Evolutionary conservation across 2,888 invertebrate genomes (phyloP).

Genomic region (Rhorus exstirpatorius): DNA sequence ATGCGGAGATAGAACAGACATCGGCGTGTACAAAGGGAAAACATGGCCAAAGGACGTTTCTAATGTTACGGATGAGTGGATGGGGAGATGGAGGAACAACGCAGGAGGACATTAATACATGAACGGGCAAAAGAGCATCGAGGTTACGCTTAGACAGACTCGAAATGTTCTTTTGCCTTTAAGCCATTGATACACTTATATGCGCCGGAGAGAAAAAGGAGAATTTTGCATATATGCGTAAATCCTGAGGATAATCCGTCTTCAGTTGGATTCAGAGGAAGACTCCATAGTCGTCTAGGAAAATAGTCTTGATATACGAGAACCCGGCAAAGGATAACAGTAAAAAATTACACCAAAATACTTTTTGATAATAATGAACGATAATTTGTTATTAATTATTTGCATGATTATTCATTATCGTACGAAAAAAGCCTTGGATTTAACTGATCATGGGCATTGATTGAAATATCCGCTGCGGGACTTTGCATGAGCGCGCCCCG

Average conservation of each 20-base stretch:
- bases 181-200: background rate
- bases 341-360: background rate
- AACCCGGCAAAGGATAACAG: background rate
- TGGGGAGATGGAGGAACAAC: conserved; percentile 40
- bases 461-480: background rate
- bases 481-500: background rate
- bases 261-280: background rate
- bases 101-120: conserved; percentile 19
- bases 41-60: conserved; percentile 70
- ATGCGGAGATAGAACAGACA: conserved; percentile 53
- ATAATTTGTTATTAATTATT: background rate
- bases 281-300: background rate
- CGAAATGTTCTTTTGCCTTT: background rate
- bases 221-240: background rate
- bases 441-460: background rate
- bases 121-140: background rate
- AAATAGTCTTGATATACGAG: background rate
- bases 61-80: conserved; percentile 68
- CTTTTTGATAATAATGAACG: too few species aligned
- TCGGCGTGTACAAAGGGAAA: conserved; percentile 61
- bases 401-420: background rate
- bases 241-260: background rate
- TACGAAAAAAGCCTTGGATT: background rate
- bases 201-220: background rate
- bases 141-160: background rate